A percentile compares a stretch with the other conserved stretches of the same genome.
Conservation (phyloP, 2,888 invertebrate genomes). For the Mythimna pallens region DNA sequence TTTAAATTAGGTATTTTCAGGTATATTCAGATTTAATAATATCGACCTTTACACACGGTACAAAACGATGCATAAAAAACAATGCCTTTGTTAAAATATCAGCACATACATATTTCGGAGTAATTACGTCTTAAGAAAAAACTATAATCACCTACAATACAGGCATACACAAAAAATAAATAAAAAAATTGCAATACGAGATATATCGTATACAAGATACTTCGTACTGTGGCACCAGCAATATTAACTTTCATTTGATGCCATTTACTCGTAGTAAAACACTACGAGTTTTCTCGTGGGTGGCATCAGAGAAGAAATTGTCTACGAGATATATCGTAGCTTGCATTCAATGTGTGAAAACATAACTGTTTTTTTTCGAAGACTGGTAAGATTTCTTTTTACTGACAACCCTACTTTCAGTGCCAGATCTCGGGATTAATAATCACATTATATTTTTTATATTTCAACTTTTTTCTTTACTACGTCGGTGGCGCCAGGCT, state of each 20-base stretch:
- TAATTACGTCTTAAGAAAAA: background rate
- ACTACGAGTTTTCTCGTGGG: no score
- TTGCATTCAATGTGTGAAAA: background rate
- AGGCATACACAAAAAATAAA: no score
- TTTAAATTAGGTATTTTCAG: conserved; percentile 9
- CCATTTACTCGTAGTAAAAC: no score
- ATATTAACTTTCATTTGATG: no score
- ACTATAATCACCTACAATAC: no score
- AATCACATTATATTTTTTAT: conserved; percentile 80
- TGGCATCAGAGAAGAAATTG: no score
- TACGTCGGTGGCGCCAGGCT: conserved; percentile 80
- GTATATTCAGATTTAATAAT: background rate
- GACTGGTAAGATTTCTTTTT: background rate
- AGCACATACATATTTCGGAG: no score
- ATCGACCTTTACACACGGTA: conserved; percentile 12
- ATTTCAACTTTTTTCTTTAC: conserved; percentile 71
- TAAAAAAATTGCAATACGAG: no score
- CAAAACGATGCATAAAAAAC: background rate
- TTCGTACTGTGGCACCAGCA: no score
- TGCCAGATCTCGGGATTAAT: conserved; percentile 77
- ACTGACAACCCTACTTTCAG: conserved; percentile 63
- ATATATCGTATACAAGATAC: no score
- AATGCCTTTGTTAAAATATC: conserved; percentile 21
- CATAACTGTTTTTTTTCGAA: background rate
- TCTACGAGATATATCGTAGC: no score